Base-by-base conservation (phyloP, 2,888 invertebrate species). In the Ennomos quercinarius region DNA sequence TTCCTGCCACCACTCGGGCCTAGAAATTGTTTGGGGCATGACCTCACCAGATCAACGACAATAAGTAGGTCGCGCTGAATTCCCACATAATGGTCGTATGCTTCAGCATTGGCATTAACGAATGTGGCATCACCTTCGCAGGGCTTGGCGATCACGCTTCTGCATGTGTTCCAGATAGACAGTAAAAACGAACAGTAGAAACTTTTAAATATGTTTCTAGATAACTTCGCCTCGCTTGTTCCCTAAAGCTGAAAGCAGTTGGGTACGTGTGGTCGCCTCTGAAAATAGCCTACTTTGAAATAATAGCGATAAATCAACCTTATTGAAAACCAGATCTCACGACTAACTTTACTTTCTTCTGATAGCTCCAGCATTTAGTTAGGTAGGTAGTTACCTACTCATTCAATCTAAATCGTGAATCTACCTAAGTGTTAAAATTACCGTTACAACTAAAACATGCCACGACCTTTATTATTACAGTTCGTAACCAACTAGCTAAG, bases 1-100 rank as follows among this genome's bases (percentile, higher is more conserved):
- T 82, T 87, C 88, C 87, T 84, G 86, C 72, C 78, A 71, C 74
- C 75, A 73, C 72, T 70, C 72, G 72, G 75, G 77, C 72, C 78
- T 77, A 80, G 76, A 77, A 74, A 73, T 72, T 62, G 70, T 78
- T 78, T 75, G 57, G 73, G 71, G 74, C 67, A 67, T 82, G 84
- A 85, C 81, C 79, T 83, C 84, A 81, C 74, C 74, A 78, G 80
- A 83, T 81, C 72, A 71, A 73, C 73, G 64, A 54, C 61, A 62
- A 69, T 70, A 83, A 78, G 71, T 81, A 73, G 83, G 79, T 72
- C 76, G 70, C 65, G 63, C 57, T 70, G 61, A 72, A 63, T 70
- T 39, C 48, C 51, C 44, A 52, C 46, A 50, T 50, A 57, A 57
- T 43, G 48, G 54, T 42, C 50, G 45, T 49, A 40, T 37, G 37